Conservation (phyloP, 2,888 invertebrate genomes). For the Xestia rhomboidea region DNA sequence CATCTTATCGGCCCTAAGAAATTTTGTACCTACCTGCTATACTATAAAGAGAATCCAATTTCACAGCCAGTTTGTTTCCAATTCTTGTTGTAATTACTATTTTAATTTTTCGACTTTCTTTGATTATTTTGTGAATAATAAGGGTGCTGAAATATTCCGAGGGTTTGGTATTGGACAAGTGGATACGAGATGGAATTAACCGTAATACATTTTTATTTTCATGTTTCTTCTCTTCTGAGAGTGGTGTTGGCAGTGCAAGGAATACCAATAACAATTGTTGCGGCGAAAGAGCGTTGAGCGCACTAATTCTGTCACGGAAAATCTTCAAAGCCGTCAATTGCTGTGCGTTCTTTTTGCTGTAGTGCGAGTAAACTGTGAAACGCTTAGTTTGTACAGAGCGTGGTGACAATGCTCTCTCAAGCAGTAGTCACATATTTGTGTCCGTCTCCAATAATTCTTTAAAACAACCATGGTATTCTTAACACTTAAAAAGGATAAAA, state of each 20-base stretch:
- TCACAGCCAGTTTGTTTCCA: conserved; percentile 60
- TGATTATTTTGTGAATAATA: conserved; percentile 6
- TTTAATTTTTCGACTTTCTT: background rate
- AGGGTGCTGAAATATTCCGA: conserved; percentile 3
- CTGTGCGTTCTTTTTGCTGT: background rate
- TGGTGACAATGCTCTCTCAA: background rate
- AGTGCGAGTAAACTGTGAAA: background rate
- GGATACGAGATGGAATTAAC: conserved; percentile 43
- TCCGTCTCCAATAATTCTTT: background rate
- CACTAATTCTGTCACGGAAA: background rate
- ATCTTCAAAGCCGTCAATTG: background rate
- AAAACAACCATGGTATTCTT: background rate
- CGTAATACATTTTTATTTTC: conserved; percentile 35
- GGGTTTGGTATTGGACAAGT: background rate
- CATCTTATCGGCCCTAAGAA: background rate
- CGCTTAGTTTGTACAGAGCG: background rate
- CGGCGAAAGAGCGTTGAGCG: too few species aligned
- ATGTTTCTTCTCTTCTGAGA: too few species aligned
- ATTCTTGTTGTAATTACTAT: conserved; percentile 18
- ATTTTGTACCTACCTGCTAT: background rate
- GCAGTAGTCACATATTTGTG: background rate
- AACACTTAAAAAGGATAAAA: background rate
- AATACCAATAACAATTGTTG: background rate
- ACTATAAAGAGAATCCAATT: conserved; percentile 58
- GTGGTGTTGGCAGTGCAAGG: background rate